These are phyloP conservation scores for Drosophila birchii DNA, from an alignment of 2,888 invertebrate genomes.

Conservation along the genomic window DNA sequence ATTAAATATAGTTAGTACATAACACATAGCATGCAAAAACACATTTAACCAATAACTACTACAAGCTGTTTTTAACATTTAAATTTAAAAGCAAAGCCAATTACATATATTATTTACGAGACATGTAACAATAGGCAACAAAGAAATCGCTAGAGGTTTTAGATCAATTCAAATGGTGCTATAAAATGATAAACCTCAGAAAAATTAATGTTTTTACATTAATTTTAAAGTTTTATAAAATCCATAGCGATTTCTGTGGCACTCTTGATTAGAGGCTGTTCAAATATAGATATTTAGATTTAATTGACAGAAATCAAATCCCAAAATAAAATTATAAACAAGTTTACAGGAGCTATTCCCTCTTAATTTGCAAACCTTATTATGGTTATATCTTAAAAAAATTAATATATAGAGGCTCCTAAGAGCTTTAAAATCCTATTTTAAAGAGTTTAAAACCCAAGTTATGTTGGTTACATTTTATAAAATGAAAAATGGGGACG, in stretches of 20 bases:
- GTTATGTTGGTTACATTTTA: neutral
- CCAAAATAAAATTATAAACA: neutral
- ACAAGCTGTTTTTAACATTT: neutral
- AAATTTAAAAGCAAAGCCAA: slow-evolving; percentile 2
- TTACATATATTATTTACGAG: slow-evolving; percentile 8
- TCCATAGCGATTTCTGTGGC: neutral
- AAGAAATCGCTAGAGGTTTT: neutral
- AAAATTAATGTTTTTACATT: neutral
- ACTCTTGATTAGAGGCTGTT: neutral
- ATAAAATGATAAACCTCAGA: neutral
- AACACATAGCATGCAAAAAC: slow-evolving; percentile 22
- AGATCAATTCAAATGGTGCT: neutral
- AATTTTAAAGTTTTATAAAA: neutral
- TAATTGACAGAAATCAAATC: too few relatives aligned
- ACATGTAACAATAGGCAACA: neutral
- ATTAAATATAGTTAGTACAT: slow-evolving; percentile 3
- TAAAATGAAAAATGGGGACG: slow-evolving; percentile 6
- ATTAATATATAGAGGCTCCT: neutral
- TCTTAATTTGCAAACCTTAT: neutral
- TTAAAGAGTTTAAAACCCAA: neutral
- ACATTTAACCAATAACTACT: neutral
- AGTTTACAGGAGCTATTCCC: neutral
- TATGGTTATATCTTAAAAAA: neutral
- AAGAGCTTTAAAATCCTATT: neutral
- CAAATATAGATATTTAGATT: neutral